Conservation (phyloP, 64 coral and sea anemone species). For the Pocillopora damicornis region DNA sequence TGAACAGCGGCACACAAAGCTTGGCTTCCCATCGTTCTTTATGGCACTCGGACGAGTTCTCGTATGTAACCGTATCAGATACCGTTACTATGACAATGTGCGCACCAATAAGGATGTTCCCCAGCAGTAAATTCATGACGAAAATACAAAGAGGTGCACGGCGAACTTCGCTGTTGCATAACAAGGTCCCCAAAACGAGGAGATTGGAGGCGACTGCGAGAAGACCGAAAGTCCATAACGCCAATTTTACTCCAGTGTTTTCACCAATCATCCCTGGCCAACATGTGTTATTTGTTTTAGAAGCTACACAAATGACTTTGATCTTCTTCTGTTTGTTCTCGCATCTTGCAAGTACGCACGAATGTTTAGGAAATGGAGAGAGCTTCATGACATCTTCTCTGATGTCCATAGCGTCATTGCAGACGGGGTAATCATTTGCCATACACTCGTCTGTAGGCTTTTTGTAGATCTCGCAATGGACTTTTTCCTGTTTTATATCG, state of each 20-base stretch:
- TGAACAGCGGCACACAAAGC: slow-evolving; percentile 81
- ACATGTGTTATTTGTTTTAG: slow-evolving; percentile 40
- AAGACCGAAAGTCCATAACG: slow-evolving; percentile 89
- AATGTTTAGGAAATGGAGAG: slow-evolving; percentile 50
- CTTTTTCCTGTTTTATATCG: slow-evolving; percentile 57
- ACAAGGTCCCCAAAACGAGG: slow-evolving; percentile 68
- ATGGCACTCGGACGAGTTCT: slow-evolving; percentile 63
- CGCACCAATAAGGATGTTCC: slow-evolving; percentile 78
- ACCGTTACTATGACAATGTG: slow-evolving; percentile 76
- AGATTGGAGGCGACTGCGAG: slow-evolving; percentile 81
- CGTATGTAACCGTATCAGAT: slow-evolving; percentile 67
- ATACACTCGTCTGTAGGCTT: slow-evolving; percentile 63
- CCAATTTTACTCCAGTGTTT: slow-evolving; percentile 84
- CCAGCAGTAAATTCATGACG: slow-evolving; percentile 85
- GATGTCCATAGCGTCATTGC: slow-evolving; percentile 48
- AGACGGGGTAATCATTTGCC: slow-evolving; percentile 36
- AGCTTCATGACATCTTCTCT: slow-evolving; percentile 60
- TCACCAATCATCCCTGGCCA: slow-evolving; percentile 76
- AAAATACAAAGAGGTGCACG: slow-evolving; percentile 78
- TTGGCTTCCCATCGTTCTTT: slow-evolving; percentile 65
- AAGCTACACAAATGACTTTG: slow-evolving; percentile 36
- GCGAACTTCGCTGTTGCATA: slow-evolving; percentile 76
- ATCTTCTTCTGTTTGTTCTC: slow-evolving; percentile 60
- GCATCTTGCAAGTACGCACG: slow-evolving; percentile 66
- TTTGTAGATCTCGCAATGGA: slow-evolving; percentile 75